A percentile compares a stretch with the other conserved stretches of the same genome.
Evolutionary conservation across 2,888 invertebrate genomes (phyloP).

Genomic region (Oligia fasciuncula): DNA sequence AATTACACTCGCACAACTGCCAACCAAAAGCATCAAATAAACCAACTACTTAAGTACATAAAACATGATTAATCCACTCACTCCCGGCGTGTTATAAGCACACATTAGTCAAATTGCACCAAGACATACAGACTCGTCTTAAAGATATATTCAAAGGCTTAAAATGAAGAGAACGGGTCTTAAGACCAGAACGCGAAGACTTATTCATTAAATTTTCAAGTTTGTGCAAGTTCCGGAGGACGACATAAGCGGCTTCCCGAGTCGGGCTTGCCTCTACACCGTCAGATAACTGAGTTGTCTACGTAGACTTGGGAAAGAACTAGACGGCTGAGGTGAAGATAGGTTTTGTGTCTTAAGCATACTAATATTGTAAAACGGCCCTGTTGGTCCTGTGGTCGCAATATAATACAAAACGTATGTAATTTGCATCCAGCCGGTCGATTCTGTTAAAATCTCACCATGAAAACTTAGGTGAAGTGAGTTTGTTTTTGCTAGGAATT

Average conservation of each 20-base stretch:
- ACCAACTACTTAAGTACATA: background rate
- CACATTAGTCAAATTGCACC: conserved; percentile 50
- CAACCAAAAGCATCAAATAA: conserved; percentile 15
- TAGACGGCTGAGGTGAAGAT: background rate
- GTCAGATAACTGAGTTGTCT: conserved; percentile 3
- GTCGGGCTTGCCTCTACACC: conserved; percentile 25
- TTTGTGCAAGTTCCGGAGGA: conserved; percentile 76
- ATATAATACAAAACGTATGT: background rate
- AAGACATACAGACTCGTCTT: conserved; percentile 15
- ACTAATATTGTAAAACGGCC: background rate
- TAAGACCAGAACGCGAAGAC: conserved; percentile 59
- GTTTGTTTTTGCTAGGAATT: no score
- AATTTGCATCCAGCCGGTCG: conserved; percentile 45
- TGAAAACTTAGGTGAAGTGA: no score
- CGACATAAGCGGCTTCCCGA: conserved; percentile 79
- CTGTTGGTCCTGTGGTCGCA: no score
- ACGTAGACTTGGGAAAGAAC: conserved; percentile 3
- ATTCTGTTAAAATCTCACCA: no score
- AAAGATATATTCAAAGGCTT: conserved; percentile 35
- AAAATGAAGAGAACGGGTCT: conserved; percentile 48
- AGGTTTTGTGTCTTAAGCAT: background rate
- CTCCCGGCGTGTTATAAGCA: conserved; percentile 10
- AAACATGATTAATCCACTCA: conserved; percentile 40
- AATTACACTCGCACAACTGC: no score
- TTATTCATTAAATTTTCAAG: conserved; percentile 85